Percentiles rank a stretch among this genome's conserved stretches.
These are phyloP conservation scores for Caenorhabditis drosophilae DNA, from an alignment of 2,888 invertebrate genomes.

Conservation along the genomic window DNA sequence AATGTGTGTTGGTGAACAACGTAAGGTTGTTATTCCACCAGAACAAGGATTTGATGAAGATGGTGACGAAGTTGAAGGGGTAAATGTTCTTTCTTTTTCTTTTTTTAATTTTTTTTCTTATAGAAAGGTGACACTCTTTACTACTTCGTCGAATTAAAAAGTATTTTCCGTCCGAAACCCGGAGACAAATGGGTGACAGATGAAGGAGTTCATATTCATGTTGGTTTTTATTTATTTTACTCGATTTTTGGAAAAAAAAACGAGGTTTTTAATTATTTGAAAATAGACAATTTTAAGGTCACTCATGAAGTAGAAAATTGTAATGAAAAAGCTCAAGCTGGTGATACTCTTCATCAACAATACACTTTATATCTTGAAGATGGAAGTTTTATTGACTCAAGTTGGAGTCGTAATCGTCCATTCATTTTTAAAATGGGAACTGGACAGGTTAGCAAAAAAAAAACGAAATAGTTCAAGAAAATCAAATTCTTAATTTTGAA, in stretches of 20 bases:
- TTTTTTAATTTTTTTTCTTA: constrained; percentile 4
- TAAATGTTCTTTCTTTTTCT: constrained; percentile 2
- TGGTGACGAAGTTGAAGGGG: constrained; percentile 47
- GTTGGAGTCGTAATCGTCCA: constrained; percentile 60
- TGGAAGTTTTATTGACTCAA: constrained; percentile 65
- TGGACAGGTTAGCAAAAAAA: constrained; percentile 49
- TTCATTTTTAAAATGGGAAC: constrained; percentile 63
- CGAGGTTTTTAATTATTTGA: not conserved
- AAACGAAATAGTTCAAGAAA: not conserved
- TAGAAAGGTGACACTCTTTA: constrained; percentile 61
- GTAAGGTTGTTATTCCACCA: constrained; percentile 62
- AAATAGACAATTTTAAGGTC: constrained; percentile 25
- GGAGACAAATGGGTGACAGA: constrained; percentile 66
- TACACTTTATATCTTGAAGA: constrained; percentile 66
- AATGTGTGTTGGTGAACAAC: constrained; percentile 66
- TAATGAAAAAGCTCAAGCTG: constrained; percentile 53
- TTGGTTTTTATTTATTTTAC: constrained; percentile 7
- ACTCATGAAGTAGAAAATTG: constrained; percentile 63
- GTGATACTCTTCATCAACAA: constrained; percentile 66
- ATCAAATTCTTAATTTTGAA: constrained; percentile 3
- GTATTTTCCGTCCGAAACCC: constrained; percentile 66
- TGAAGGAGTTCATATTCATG: constrained; percentile 63
- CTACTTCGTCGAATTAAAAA: constrained; percentile 68
- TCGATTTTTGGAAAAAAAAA: not conserved
- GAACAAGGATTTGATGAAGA: constrained; percentile 63